These are phyloP conservation scores for Peromyscus californicus DNA, from an alignment of 2,113 vertebrate species.

Conservation along the genomic window DNA sequence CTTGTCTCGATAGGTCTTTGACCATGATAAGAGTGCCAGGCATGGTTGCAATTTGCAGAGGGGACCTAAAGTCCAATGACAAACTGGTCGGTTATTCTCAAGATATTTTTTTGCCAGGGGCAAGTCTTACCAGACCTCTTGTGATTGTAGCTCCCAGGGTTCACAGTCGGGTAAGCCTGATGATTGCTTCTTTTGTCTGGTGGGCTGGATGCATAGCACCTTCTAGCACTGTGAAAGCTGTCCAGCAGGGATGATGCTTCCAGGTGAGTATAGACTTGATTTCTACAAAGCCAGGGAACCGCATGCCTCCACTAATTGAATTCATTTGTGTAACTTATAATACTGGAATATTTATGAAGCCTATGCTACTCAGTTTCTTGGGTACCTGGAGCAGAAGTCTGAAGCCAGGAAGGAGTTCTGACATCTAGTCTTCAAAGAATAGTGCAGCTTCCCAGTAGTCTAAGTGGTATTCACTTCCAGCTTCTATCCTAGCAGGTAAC, in stretches of 20 bases:
- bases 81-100: neutral
- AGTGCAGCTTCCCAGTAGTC: no score
- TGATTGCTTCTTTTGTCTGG: no score
- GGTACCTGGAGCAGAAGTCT: neutral
- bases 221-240: neutral
- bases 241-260: neutral
- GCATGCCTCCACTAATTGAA: neutral
- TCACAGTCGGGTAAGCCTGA: neutral
- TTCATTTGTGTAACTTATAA: neutral
- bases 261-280: neutral
- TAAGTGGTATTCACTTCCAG: neutral
- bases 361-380: neutral
- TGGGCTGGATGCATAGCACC: neutral
- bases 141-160: neutral
- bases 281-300: neutral
- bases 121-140: neutral
- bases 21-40: neutral
- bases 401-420: neutral
- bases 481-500: neutral
- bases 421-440: neutral
- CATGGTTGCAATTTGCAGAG: neutral
- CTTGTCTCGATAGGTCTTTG: neutral
- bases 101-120: neutral
- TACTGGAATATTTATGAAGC: neutral
- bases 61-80: neutral